Base-by-base conservation (phyloP, 2,888 invertebrate genomes). In the Leucozona laternaria region DNA sequence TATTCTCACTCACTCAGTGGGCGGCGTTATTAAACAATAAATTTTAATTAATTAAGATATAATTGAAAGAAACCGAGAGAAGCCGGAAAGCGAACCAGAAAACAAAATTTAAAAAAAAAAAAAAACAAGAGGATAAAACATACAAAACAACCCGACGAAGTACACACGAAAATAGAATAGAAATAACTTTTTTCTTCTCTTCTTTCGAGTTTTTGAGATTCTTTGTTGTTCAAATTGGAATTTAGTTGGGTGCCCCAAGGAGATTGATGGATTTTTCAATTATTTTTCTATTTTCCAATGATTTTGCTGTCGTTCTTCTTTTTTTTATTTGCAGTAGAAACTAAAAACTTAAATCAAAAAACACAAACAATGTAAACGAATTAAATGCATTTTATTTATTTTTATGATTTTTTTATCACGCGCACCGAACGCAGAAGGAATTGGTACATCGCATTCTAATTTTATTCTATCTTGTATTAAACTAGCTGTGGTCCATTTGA, bases 11-110 rank as follows among this genome's bases (percentile, higher is more conserved):
- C 58, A 50, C 70, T 34, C 55, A 53, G 20, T 60, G 45, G 20
- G 6, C 79, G 15, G 53, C 60, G 55, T 50, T 40, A 62, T 45
- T 53, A 58, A 57, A 68, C 40, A 76, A 71, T 55, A 71, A 71
- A 68, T 62, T 53, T 53, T 62, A 64, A 50, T 45, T 48, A 58
- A 76, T 70, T 57, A 64, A 40, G 20, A 70, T 55, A 20, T 43
- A 45, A 66, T 48, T 66, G 64, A 13, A 66, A 28, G 25, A 62
- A 28, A 43, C 43, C 17, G 13, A 48, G 45, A 45, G 43, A 64
- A 45, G 28, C 45, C 66, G 48, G 48, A 48, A 66, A 48, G 5
- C 43, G 31, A 31, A 66, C 20, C 31, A 48, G 20, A 31, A 31
- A 31, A 48, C 17, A 25, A 17, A 34, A 13, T 2, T 8, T 8